Percentiles rank a stretch among this genome's conserved stretches.
Evolutionary conservation across 1,140 invertebrate genomes (phyloP).

Genomic region (Drosophila rufa): DNA sequence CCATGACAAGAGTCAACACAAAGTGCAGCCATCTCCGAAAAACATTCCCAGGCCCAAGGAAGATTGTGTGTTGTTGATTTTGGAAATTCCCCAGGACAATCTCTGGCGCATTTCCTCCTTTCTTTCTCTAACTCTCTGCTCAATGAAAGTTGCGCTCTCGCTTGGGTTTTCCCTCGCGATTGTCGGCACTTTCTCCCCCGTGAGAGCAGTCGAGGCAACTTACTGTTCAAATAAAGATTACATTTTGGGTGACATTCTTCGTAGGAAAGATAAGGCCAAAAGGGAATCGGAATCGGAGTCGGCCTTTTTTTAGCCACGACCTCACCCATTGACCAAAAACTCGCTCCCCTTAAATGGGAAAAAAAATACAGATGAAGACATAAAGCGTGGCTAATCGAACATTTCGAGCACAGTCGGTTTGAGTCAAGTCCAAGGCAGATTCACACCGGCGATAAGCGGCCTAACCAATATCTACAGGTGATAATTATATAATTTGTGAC

Average conservation of each 20-base stretch:
- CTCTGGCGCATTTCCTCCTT: constrained; percentile 20
- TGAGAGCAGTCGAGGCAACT: constrained; percentile 18
- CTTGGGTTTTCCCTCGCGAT: background rate
- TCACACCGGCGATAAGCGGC: constrained; percentile 72
- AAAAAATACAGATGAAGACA: constrained; percentile 72
- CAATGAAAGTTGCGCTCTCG: constrained; percentile 68
- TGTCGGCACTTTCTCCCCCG: constrained; percentile 67
- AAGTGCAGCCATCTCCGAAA: constrained; percentile 25
- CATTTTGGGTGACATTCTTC: constrained; percentile 78
- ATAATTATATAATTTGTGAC: constrained; percentile 84
- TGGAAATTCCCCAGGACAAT: constrained; percentile 47
- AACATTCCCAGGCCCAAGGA: constrained; percentile 38
- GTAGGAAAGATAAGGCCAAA: constrained; percentile 69
- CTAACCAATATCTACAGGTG: constrained; percentile 76
- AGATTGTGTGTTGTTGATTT: constrained; percentile 8
- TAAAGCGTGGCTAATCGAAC: constrained; percentile 83
- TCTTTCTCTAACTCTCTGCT: constrained; percentile 26
- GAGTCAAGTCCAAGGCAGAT: constrained; percentile 62
- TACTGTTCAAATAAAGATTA: constrained; percentile 66
- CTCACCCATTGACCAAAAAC: constrained; percentile 53
- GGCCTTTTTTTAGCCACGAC: constrained; percentile 20
- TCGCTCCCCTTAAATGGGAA: constrained; percentile 17
- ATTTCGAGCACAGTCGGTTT: constrained; percentile 65
- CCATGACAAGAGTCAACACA: constrained; percentile 47
- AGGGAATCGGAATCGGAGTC: constrained; percentile 32